Conservation (phyloP, 2,113 vertebrate species). For the Zapornia atra region DNA sequence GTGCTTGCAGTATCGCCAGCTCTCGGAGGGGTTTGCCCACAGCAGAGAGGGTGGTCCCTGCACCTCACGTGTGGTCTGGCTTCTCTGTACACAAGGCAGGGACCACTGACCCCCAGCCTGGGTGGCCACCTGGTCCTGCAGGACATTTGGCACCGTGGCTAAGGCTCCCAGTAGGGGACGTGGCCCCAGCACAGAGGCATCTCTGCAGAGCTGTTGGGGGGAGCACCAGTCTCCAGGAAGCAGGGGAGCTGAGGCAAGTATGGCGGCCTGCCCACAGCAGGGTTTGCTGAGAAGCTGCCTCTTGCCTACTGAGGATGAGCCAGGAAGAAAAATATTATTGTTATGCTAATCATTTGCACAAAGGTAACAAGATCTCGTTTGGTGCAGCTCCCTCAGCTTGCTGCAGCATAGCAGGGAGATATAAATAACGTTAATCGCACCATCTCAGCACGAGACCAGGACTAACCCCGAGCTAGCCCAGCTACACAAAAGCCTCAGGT, state of each 20-base stretch:
- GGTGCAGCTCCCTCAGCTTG: neutral
- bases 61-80: accelerated
- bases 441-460: neutral
- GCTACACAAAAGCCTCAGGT: neutral
- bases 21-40: accelerated
- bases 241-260: neutral
- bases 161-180: neutral
- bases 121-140: neutral
- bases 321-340: neutral
- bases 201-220: neutral
- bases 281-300: neutral
- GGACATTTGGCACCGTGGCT: neutral
- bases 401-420: neutral
- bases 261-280: neutral
- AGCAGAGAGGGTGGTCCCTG: accelerated
- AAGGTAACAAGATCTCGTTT: slow-evolving; percentile 5
- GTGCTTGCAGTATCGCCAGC: neutral
- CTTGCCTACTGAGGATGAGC: neutral
- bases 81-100: neutral
- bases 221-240: neutral
- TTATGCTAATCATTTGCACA: neutral
- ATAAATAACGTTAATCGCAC: neutral
- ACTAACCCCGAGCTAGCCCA: neutral
- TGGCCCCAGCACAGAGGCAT: neutral
- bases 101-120: neutral